Percentiles rank a stretch among this genome's conserved stretches.
These are phyloP conservation scores for Aphis craccivora DNA, from an alignment of 1,140 invertebrate species.

Conservation along the genomic window DNA sequence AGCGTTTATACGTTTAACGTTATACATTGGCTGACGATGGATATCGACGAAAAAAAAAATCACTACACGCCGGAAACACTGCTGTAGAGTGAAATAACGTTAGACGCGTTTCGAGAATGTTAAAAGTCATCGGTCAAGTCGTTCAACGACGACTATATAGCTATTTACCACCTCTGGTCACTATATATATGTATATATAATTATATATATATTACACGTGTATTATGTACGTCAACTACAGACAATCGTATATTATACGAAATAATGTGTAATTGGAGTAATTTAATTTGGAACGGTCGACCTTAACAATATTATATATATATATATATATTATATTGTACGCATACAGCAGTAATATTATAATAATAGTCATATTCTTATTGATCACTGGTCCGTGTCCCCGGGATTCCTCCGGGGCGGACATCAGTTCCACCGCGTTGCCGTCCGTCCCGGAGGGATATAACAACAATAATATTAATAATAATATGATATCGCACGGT, in stretches of 20 bases:
- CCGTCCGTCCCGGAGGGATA: not conserved
- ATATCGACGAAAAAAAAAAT: not conserved
- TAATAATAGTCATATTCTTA: not conserved
- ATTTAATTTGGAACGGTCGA: not conserved
- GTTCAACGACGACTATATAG: too few relatives aligned
- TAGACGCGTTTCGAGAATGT: not conserved
- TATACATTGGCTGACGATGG: not conserved
- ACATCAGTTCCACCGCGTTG: constrained; percentile 18
- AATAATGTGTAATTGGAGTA: not conserved
- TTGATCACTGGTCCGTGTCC: constrained; percentile 31
- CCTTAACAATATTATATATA: not conserved
- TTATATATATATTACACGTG: too few relatives aligned
- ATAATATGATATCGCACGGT: constrained; percentile 33
- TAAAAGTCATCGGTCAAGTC: too few relatives aligned
- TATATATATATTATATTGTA: not conserved
- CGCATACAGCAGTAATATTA: not conserved
- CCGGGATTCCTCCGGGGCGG: not conserved
- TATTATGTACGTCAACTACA: not conserved
- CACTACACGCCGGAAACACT: not conserved
- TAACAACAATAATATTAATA: not conserved
- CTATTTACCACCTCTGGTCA: too few relatives aligned
- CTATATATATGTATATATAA: too few relatives aligned
- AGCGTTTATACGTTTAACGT: not conserved
- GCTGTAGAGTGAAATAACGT: not conserved
- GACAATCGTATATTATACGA: not conserved